Conservation (phyloP, 1,140 invertebrate species). For the Aphelinus certus region DNA sequence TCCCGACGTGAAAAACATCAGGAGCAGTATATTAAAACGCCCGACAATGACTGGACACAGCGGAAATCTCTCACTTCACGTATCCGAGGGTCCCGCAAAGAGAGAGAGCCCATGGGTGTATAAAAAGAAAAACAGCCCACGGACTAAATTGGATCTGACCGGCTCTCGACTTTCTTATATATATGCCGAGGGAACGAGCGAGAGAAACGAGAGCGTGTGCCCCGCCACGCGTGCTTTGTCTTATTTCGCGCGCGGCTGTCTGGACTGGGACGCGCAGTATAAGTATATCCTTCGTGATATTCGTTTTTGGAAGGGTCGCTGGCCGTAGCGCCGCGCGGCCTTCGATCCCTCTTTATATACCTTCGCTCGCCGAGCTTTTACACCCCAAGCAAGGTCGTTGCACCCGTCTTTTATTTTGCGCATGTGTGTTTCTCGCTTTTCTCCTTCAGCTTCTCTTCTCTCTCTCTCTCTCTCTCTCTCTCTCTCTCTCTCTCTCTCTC, state of each 20-base stretch:
- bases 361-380: neutral
- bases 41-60: no score
- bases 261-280: neutral
- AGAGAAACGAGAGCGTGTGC: slow-evolving; percentile 7
- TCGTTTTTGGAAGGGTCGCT: neutral
- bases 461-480: no score
- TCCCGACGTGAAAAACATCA: no score
- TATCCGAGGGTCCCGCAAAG: neutral
- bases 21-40: no score
- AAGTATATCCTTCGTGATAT: neutral
- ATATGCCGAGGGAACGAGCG: neutral
- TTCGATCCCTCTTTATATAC: neutral
- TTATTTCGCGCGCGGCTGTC: neutral
- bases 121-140: slow-evolving; percentile 42
- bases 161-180: slow-evolving; percentile 46
- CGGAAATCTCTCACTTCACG: no score
- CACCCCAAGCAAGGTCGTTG: neutral
- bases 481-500: no score
- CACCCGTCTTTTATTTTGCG: no score
- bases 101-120: neutral
- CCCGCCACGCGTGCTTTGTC: neutral
- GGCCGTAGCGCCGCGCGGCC: neutral
- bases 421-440: no score
- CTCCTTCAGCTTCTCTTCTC: no score
- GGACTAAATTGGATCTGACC: slow-evolving; percentile 49